Conservation (phyloP, 2,888 invertebrate genomes). For the Amiota mariae region DNA sequence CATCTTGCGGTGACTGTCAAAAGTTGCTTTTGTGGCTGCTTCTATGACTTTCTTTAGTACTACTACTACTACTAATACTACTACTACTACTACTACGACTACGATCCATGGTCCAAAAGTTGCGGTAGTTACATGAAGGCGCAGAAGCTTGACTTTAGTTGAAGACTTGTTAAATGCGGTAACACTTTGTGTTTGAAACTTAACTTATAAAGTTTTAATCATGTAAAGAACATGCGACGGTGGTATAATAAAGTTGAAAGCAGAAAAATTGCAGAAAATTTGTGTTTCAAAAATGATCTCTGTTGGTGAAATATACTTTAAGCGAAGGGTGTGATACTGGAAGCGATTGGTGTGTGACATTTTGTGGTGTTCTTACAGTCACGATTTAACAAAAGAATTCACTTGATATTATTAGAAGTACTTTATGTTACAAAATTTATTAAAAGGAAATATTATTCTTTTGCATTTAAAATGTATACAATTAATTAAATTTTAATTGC, state of each 20-base stretch:
- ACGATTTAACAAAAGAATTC: not conserved
- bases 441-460: not conserved
- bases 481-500: no score
- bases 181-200: slow-evolving; percentile 37
- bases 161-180: slow-evolving; percentile 33
- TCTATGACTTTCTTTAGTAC: not conserved
- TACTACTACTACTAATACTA: no score
- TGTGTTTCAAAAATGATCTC: not conserved
- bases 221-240: slow-evolving; percentile 45
- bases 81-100: no score
- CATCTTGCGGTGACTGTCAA: slow-evolving; percentile 23
- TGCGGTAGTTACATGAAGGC: slow-evolving; percentile 2
- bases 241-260: not conserved
- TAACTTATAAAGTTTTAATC: slow-evolving; percentile 55
- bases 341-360: no score
- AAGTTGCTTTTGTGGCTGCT: slow-evolving; percentile 19
- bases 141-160: slow-evolving; percentile 5
- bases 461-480: no score
- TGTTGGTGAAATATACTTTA: not conserved
- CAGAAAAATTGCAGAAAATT: slow-evolving; percentile 17
- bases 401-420: not conserved
- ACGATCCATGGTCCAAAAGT: not conserved
- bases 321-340: no score
- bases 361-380: no score
- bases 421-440: not conserved